phyloP scores from a whole-genome alignment of 2,113 vertebrate genomes.

The Cepphus grylle region DNA sequence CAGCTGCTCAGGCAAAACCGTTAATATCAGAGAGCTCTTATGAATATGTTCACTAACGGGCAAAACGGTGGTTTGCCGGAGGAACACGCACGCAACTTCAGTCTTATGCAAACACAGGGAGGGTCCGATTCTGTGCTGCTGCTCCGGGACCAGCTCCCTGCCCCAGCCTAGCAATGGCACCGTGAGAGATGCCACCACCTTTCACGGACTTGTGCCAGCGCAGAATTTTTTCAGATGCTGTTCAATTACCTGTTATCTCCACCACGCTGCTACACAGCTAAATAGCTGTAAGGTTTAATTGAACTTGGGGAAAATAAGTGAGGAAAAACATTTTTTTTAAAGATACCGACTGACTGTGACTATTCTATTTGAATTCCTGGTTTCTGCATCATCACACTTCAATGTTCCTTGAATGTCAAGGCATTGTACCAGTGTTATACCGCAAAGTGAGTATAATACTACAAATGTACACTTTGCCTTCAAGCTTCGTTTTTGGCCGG shows the following conservation, averaged over 20 bases:
- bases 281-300: background rate
- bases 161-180: background rate
- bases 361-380: background rate
- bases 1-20: background rate
- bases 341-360: background rate
- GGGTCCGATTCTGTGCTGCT: background rate
- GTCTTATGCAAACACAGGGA: background rate
- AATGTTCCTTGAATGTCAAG: background rate
- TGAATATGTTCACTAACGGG: background rate
- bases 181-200: rapidly evolving
- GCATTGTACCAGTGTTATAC: background rate
- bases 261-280: background rate
- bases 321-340: background rate
- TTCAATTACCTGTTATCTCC: background rate
- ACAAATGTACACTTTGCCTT: background rate
- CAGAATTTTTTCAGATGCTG: background rate
- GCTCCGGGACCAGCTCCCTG: background rate
- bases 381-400: background rate
- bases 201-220: background rate
- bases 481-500: background rate
- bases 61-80: background rate
- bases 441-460: background rate
- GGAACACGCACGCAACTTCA: rapidly evolving
- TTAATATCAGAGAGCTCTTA: background rate
- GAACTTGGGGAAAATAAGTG: background rate